Base-by-base conservation (phyloP, 2,113 vertebrate species). In the Otolemur garnettii region DNA sequence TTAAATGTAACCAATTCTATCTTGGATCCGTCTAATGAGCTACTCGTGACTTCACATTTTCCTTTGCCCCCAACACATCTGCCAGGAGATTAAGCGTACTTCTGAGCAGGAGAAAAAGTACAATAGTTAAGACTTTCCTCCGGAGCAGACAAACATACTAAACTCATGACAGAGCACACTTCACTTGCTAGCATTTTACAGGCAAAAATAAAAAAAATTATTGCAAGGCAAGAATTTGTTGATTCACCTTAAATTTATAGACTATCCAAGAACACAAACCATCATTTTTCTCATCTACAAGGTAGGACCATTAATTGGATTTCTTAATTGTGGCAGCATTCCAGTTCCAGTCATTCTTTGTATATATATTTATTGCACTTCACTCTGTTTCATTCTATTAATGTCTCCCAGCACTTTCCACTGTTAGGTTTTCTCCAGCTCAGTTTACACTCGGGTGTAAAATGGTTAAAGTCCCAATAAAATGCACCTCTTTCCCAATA, bases 111-210 rank as follows among this genome's bases (percentile, higher is more conserved):
- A 66, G 83, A 95, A 91, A 55, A 93, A 83, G 80, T 81, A 62
- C 78, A 75, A 84, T 89, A 89, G 66, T 88, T 88, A 77, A 81
- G 30, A 93, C 35, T 89, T 89, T 78, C n/a, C 83, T 81, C 45
- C 89, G 50, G 17, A 95, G 85, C 22, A 91, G 60, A 90, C 10
- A 90, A 71, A 92, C 50, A 89, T 35, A 19, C 66, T 62, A 89
- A 50, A 42, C 7, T 11, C 50, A 71, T 2, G 71, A 13, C 8
- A 50, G 7, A 83, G 35, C 33, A 57, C 9, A 68, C 26, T 86
- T 92, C 30, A 75, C 57, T 78, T 91, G n/a, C 30, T 88, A 19
- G 8, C 62, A 22, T 84, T 95, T 82, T 60, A 57, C 38, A 38
- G 33, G 7, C 62, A 28, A 64, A 64, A 64, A 45, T 3, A 45